Conservation (phyloP, 2,797 vertebrate genomes). For the Chromis chromis region DNA sequence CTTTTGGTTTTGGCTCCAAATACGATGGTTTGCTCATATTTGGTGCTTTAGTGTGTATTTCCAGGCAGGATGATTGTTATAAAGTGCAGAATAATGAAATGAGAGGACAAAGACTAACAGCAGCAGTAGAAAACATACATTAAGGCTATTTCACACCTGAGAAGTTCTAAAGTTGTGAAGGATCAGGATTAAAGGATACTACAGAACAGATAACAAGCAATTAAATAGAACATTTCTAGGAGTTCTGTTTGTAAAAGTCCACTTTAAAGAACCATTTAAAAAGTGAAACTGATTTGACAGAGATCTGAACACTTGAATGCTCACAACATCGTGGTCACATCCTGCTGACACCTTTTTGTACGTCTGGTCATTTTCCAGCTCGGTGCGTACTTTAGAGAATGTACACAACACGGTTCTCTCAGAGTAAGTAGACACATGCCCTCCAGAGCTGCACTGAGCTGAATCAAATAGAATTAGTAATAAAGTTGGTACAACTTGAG, state of each 20-base stretch:
- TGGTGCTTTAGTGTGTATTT: too few species aligned
- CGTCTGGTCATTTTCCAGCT: constrained; percentile 35
- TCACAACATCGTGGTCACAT: neutral
- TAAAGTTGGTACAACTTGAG: constrained; percentile 40
- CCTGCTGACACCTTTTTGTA: constrained; percentile 22
- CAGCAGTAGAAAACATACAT: constrained; percentile 9
- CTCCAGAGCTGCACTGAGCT: constrained; percentile 41
- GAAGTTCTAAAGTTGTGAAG: constrained; percentile 29
- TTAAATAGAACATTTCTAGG: neutral
- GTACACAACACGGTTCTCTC: constrained; percentile 33
- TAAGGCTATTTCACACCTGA: constrained; percentile 54
- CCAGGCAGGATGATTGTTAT: neutral
- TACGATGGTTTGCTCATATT: too few species aligned
- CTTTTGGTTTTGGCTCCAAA: too few species aligned
- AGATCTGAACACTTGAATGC: constrained; percentile 6
- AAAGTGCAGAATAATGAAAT: constrained; percentile 11
- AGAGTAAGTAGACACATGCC: constrained; percentile 44
- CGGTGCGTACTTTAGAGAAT: constrained; percentile 6
- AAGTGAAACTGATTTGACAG: neutral
- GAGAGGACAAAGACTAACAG: constrained; percentile 17
- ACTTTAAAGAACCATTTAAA: neutral
- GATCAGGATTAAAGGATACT: constrained; percentile 11
- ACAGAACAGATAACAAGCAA: neutral
- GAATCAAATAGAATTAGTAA: constrained; percentile 68
- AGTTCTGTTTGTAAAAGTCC: neutral